Conservation (phyloP, 2,113 vertebrate genomes). For the Oreochromis spilurus region DNA sequence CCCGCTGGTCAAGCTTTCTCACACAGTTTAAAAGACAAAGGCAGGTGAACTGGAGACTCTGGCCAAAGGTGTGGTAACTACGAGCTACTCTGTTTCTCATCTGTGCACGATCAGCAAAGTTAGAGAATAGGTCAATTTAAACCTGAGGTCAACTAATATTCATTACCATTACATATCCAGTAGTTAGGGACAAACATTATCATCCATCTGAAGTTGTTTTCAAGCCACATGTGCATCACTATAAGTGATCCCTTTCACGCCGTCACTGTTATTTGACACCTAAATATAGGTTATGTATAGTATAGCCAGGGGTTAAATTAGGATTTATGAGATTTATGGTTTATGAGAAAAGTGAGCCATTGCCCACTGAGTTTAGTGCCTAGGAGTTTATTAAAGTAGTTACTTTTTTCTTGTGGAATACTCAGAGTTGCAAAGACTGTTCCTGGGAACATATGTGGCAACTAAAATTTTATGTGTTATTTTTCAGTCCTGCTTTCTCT, state of each 20-base stretch:
- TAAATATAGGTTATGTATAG: neutral
- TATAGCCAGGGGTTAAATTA: neutral
- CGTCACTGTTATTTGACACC: neutral
- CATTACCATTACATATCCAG: neutral
- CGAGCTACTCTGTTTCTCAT: neutral
- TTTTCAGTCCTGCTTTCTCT: neutral
- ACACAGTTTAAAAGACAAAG: neutral
- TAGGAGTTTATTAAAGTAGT: neutral
- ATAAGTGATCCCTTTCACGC: neutral
- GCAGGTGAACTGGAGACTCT: neutral
- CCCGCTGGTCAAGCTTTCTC: neutral
- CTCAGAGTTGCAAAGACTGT: neutral
- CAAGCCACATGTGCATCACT: neutral
- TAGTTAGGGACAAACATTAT: neutral
- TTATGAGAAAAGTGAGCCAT: neutral
- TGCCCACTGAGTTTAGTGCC: neutral
- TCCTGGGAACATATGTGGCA: neutral
- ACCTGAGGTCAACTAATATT: neutral
- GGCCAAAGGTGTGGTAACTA: neutral
- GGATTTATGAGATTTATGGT: neutral
- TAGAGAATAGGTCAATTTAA: neutral
- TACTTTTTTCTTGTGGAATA: neutral
- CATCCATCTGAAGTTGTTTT: neutral
- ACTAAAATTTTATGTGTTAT: neutral
- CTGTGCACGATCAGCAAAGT: neutral